A percentile compares a stretch with the other conserved stretches of the same genome.
Conservation (phyloP, 2,888 invertebrate species). For the Drosophila ezoana region DNA sequence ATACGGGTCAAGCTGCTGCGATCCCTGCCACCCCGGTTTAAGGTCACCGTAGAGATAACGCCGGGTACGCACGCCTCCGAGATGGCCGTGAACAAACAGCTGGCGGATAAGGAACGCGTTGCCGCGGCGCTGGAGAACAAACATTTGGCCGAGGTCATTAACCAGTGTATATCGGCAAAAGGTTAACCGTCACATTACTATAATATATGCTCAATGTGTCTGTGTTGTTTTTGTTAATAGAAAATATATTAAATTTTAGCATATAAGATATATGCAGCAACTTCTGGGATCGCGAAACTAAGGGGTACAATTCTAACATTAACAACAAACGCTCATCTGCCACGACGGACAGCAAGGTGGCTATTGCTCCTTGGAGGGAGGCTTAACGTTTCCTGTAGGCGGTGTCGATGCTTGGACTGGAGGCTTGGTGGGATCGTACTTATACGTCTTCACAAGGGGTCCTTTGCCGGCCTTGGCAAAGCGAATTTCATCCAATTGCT, state of each 20-base stretch:
- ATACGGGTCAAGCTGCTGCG: constrained; percentile 96
- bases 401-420: constrained; percentile 2
- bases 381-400: constrained; percentile 18
- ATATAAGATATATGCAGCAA: constrained; percentile 42
- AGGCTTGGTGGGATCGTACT: constrained; percentile 91
- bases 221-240: constrained; percentile 29
- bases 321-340: constrained; percentile 31
- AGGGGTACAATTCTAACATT: constrained; percentile 54
- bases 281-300: constrained; percentile 43
- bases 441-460: constrained; percentile 94
- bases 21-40: constrained; percentile 92
- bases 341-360: background rate
- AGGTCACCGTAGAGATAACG: constrained; percentile 94
- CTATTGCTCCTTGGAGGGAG: constrained; percentile 42
- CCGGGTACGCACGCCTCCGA: constrained; percentile 97
- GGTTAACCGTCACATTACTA: constrained; percentile 36
- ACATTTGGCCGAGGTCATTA: constrained; percentile 95
- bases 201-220: background rate
- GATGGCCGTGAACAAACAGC: constrained; percentile 97
- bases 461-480: constrained; percentile 94
- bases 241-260: constrained; percentile 63
- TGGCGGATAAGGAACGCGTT: constrained; percentile 98
- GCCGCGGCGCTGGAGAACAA: constrained; percentile 98
- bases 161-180: constrained; percentile 90
- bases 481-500: constrained; percentile 90